Evolutionary conservation across 2,888 invertebrate genomes (phyloP), one percentile per base, ranked within the genome.

Genomic region (Ormyrus thymus): DNA sequence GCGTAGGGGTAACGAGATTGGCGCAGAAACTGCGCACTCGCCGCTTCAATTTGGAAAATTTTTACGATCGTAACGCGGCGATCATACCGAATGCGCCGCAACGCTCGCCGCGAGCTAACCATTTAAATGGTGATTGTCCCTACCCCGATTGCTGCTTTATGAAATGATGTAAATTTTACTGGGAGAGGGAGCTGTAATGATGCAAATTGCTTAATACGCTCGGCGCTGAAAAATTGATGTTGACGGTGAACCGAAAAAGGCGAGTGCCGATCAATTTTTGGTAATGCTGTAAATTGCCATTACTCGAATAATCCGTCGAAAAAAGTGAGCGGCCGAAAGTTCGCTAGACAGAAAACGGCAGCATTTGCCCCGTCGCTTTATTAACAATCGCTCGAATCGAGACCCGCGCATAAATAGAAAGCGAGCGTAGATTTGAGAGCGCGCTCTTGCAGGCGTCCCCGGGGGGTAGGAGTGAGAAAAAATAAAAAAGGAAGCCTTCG

Each of bases 11-110:
- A 29, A 59, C 59, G 15, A 56, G 48, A 50, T 43, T 69, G 6
- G n/a, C 11, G 7, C 29, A 4, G 29, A 29, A 29, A 29, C 46
- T 3, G 43, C 48, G 65, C 15, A 4, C 4, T 29, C n/a, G 73
- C 1, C n/a, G 43, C 29, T 77, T 78, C 68, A 73, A 69, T 78
- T 78, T 73, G 56, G 68, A 64, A 69, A 78, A 73, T 78, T 78
- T 62, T 73, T 68, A 78, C 56, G 48, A 45, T 64, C 51, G 8
- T 48, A 61, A 58, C 65, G 53, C 46, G n/a, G 53, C 61, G 56
- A 66, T 59, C 72, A 45, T 72, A 62, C 53, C 10, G 51, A 46
- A 55, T 29, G 4, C 7, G 15, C 46, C 10, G 43, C 51, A 51
- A 29, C 56, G 56, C 45, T 56, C 13, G 48, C 64, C 64, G 46